Base-by-base conservation (phyloP, 2,113 vertebrate genomes). In the Malurus cyaneus region DNA sequence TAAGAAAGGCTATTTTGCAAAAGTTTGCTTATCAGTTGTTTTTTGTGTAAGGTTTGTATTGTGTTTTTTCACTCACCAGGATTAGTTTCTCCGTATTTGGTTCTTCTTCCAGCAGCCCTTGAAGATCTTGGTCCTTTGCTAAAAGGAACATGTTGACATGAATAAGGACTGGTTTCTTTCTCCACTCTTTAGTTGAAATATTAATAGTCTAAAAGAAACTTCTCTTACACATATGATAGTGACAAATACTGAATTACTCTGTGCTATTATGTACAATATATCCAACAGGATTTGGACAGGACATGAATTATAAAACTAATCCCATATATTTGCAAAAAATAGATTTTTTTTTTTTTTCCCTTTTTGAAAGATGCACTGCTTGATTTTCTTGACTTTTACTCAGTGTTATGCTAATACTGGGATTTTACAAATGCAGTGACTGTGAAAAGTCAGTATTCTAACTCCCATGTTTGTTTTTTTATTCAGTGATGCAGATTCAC, bases 401-500 rank as follows among this genome's bases (percentile, higher is more conserved):
- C 34, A 41, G 21, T 0, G 2, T 71, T 81, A 24, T 44, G 31
- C 19, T 80, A 8, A 34, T 62, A 8, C 39, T 85, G 39, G 23
- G 14, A 44, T 71, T 56, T 39, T 64, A 41, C 8, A 59, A n/a
- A 20, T 49, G 18, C 5, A 32, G 11, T 44, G 16, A 39, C 39
- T 72, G 3, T 25, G 21, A 34, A 44, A 88, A 44, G 16, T 73
- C 67, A 52, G 4, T 80, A 4, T 89, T 94, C 36, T 83, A 71
- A 86, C 18, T 78, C 21, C 6, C 2, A 0, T 36, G 32, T 91
- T 94, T 86, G 8, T 96, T 73, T 46, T 50, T 95, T 78, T 34
- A 32, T 93, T 50, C 73, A 98, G 98, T 90, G 98, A 98, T 57
- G 90, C 95, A 0, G 97, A 98, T 94, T 97, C 98, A 13, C 97